Evolutionary conservation across 1,140 invertebrate species (phyloP), one percentile per base, ranked within the genome.

Genomic region (Achroia grisella): DNA sequence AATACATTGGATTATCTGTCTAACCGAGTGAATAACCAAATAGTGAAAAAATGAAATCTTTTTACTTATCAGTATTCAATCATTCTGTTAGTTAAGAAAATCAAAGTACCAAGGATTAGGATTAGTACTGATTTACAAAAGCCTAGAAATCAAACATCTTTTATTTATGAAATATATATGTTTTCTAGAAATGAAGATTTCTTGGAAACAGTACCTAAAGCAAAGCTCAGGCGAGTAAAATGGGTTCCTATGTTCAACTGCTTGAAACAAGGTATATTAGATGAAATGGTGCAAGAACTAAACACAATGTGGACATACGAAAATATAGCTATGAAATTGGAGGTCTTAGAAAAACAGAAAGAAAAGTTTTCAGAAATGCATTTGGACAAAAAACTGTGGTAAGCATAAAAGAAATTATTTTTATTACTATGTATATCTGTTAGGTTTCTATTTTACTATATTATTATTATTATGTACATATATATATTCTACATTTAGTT

Each of bases 281-380:
- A 73, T 56, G 72, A 79, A 39, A 78, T 86, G 66, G 51, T 77
- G 8, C 71, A 84, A 45, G 80, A 84, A 65, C 40, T 82, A n/a
- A 74, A 62, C 50, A 55, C 65, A 8, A 79, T 87, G 81, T 87
- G 85, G 85, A 56, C 72, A 49, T 72, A 74, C 61, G 81, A 87
- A 64, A 79, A 84, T 51, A 80, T 87, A 60, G 53, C 70, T 17
- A 55, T 67, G 31, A 86, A 86, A 58, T 41, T 86, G 35, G 65
- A 75, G 29, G 48, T 61, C 13, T 49, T 87, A 32, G 68, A 83
- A 44, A 72, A 79, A 32, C 79, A 86, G 48, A 79, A 73, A 12
- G 79, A 76, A 48, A 80, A 82, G 56, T 84, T 71, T 64, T 32
- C 53, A 43, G 65, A 83, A 35, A 56, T 62, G 28, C 56, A 70